Percentiles rank a stretch among this genome's conserved stretches.
Evolutionary conservation across 2,888 invertebrate genomes (phyloP).

Genomic region (Myathropa florea): DNA sequence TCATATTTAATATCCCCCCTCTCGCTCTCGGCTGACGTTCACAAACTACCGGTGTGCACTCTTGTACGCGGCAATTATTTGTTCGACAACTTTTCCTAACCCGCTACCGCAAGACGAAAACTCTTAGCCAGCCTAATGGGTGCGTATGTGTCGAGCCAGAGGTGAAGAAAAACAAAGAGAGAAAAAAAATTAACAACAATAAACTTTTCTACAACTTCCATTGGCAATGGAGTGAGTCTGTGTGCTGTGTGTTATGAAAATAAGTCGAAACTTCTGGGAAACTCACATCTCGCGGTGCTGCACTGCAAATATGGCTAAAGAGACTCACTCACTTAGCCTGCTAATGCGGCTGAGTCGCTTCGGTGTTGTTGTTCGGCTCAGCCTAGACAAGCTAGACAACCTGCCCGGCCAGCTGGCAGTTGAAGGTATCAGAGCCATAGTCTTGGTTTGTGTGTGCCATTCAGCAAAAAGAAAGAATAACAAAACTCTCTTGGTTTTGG

Average conservation of each 20-base stretch:
- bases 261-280: slow-evolving; percentile 64
- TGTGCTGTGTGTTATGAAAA: slow-evolving; percentile 58
- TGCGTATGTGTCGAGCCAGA: background rate
- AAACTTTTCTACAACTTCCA: slow-evolving; percentile 45
- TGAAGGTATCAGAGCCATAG: slow-evolving; percentile 54
- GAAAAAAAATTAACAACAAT: slow-evolving; percentile 21
- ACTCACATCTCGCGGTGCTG: slow-evolving; percentile 33
- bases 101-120: background rate
- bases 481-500: slow-evolving; percentile 45
- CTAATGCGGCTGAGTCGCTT: background rate
- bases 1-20: background rate
- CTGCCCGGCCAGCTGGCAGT: slow-evolving; percentile 15
- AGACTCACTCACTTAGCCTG: slow-evolving; percentile 44
- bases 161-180: background rate
- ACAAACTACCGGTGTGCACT: background rate
- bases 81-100: slow-evolving; percentile 29
- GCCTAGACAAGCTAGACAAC: slow-evolving; percentile 14
- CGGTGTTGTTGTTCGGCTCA: slow-evolving; percentile 18
- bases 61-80: slow-evolving; percentile 35
- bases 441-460: slow-evolving; percentile 48
- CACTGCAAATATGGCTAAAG: slow-evolving; percentile 51
- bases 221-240: background rate
- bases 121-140: background rate
- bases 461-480: slow-evolving; percentile 21
- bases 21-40: background rate